Evolutionary conservation across 2,888 invertebrate species (phyloP).

Genomic region (Drosophila lacicola): DNA sequence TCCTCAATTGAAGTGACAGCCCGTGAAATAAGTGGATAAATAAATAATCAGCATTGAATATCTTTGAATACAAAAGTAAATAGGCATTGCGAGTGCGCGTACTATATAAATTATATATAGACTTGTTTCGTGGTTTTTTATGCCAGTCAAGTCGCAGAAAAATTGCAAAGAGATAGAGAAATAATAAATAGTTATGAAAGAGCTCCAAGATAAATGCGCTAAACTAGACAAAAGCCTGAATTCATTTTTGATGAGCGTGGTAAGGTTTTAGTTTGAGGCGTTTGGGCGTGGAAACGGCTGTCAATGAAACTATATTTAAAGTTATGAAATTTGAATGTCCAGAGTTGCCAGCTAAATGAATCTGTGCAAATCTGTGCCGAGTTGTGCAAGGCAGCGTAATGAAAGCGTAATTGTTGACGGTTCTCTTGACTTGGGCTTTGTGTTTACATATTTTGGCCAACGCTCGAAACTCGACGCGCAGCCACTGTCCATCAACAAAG

Average conservation of each 20-base stretch:
- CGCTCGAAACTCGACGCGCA: constrained; percentile 10
- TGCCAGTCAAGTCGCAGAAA: constrained; percentile 34
- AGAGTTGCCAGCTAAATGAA: constrained; percentile 26
- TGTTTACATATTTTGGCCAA: constrained; percentile 22
- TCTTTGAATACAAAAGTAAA: constrained; percentile 53
- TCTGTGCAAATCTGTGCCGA: constrained; percentile 50
- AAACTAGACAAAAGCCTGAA: constrained; percentile 39
- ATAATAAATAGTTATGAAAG: constrained; percentile 38
- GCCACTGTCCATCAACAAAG: constrained; percentile 56
- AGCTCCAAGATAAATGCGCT: constrained; percentile 31
- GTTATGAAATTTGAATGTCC: constrained; percentile 50
- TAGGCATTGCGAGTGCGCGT: constrained; percentile 16
- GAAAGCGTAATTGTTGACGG: constrained; percentile 51
- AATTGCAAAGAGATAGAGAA: constrained; percentile 45
- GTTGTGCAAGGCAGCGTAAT: constrained; percentile 31
- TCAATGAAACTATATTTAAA: constrained; percentile 53
- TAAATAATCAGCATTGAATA: constrained; percentile 63
- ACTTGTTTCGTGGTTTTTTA: constrained; percentile 5
- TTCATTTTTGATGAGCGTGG: constrained; percentile 56
- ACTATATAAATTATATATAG: constrained; percentile 12
- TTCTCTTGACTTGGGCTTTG: constrained; percentile 35
- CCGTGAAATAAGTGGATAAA: constrained; percentile 71
- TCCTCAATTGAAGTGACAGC: constrained; percentile 70
- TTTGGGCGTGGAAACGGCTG: constrained; percentile 56
- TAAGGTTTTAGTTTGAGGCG: constrained; percentile 31